phyloP scores from a whole-genome alignment of 2,888 invertebrate genomes.

The Dicroscelio sp. region DNA sequence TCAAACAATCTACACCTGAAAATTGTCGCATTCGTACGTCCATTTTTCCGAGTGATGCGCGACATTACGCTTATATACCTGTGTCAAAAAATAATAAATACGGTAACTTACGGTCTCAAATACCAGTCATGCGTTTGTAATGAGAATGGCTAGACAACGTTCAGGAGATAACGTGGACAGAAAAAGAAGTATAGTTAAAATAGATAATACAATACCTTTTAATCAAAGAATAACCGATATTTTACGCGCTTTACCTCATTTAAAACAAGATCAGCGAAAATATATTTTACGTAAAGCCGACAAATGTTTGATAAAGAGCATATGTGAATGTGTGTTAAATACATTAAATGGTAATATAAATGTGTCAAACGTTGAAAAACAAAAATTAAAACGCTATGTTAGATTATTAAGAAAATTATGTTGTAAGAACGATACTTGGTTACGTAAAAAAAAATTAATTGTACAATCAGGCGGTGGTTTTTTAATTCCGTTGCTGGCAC shows the following conservation, averaged over 20 bases:
- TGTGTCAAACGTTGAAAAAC: too few relatives aligned
- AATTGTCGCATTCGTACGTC: constrained; percentile 1
- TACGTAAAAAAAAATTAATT: constrained; percentile 7
- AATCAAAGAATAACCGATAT: too few relatives aligned
- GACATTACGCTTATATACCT: not conserved
- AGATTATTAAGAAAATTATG: not conserved
- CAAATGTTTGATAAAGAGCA: too few relatives aligned
- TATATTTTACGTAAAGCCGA: too few relatives aligned
- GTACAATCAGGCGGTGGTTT: constrained; percentile 12
- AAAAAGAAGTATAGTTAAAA: too few relatives aligned
- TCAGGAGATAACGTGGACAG: too few relatives aligned
- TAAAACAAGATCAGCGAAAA: too few relatives aligned
- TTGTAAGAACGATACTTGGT: not conserved
- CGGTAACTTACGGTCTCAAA: too few relatives aligned
- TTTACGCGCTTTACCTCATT: too few relatives aligned
- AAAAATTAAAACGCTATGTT: too few relatives aligned
- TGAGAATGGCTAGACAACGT: too few relatives aligned
- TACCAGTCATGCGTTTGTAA: not conserved
- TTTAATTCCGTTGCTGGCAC: not conserved
- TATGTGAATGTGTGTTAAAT: constrained; percentile 38
- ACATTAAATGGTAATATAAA: not conserved
- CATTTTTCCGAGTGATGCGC: not conserved
- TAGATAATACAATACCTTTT: too few relatives aligned
- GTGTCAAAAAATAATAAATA: not conserved
- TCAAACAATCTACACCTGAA: constrained; percentile 17